Base-by-base conservation (phyloP, 2,888 invertebrate genomes). In the Hymenopus coronatus region DNA sequence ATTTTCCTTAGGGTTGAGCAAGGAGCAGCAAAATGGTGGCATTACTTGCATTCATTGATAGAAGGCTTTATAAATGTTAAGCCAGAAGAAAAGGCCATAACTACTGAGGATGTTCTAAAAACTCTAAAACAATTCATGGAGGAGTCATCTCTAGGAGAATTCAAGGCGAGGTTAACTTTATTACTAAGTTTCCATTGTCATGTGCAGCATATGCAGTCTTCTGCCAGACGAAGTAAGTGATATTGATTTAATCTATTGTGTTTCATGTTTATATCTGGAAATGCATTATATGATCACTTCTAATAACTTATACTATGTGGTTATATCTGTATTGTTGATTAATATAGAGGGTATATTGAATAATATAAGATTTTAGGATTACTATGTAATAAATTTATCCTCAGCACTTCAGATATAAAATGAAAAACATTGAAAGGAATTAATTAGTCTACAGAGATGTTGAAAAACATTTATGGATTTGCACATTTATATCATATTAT, bases 21-120 rank as follows among this genome's bases (percentile, higher is more conserved):
- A 0, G 95, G 96, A 90, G 95, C 97, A 0, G 95, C 96, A 90
- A 97, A 97, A 92, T 98, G 98, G 96, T 99, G 98, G 98, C 97
- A 98, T 93, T 96, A 97, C 92, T 93, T 99, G 85, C 98, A 97
- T 92, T 95, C 96, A 30, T 94, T 97, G 0, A 93, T 97, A 82
- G 95, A 96, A 86, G 95, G 96, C 82, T 96, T 96, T 92, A 92
- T 96, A 9, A 91, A 92, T 3, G 91, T 92, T 6, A 92, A 92
- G 15, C 30, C n/a, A 82, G 92, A 92, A 33, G 92, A 93, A 89
- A 92, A 90, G 90, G 91, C 2, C 91, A 91, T 20, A 25, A 70
- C 91, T 90, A 92, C 91, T 54, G 93, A 91, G 88, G 94, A 94
- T 91, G 92, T 94, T 92, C 94, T 96, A 1, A 92, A 94, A 54